Conservation (phyloP, 2,888 invertebrate species). For the Strigamia maritima region DNA sequence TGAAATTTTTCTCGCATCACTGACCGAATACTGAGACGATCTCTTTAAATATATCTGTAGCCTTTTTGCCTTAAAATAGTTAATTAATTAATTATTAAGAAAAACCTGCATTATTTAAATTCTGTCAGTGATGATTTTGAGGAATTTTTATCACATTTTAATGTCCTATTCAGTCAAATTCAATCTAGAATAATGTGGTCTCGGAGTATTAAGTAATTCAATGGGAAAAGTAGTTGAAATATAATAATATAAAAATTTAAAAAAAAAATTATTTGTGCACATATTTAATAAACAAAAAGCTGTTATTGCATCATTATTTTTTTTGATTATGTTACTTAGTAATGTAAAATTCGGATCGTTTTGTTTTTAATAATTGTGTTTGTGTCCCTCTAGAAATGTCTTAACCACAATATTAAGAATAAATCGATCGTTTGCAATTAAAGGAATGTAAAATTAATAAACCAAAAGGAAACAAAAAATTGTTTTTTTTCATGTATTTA, state of each 20-base stretch:
- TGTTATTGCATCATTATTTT: slow-evolving; percentile 14
- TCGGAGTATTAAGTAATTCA: neutral
- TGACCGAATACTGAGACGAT: slow-evolving; percentile 17
- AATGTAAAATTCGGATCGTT: neutral
- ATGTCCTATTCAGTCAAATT: slow-evolving; percentile 7
- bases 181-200: slow-evolving; percentile 8
- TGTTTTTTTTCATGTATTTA: slow-evolving; percentile 26
- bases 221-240: slow-evolving; percentile 3
- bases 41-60: neutral
- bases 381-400: slow-evolving; percentile 8
- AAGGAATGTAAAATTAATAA: slow-evolving; percentile 6
- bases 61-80: slow-evolving; percentile 11
- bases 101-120: neutral
- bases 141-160: slow-evolving; percentile 5
- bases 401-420: neutral
- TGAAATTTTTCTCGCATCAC: neutral
- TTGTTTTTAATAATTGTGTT: slow-evolving; percentile 4
- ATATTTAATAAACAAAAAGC: slow-evolving; percentile 11
- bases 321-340: neutral
- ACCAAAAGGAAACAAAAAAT: neutral
- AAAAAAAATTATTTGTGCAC: neutral
- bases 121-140: slow-evolving; percentile 25
- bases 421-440: neutral
- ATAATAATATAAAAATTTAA: neutral
- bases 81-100: neutral